Evolutionary conservation across 2,797 vertebrate species (phyloP), one percentile per base, ranked within the genome.

Genomic region (Ibycter americanus): DNA sequence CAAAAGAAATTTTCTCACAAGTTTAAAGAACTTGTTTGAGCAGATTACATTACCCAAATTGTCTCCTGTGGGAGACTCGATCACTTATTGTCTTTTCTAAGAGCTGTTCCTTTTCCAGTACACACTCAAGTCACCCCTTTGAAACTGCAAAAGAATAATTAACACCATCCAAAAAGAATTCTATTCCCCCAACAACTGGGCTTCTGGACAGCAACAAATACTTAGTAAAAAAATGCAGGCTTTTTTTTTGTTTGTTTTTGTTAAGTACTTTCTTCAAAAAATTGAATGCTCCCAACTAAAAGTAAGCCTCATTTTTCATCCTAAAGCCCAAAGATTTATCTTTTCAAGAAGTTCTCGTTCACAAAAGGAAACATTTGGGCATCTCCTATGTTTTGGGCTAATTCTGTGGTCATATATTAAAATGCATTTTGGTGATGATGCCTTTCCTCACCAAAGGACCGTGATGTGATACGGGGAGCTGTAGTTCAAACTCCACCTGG

Each of bases 21-120:
- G 90, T 81, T 90, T 76, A 83, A 93, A 90, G 78, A 65, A 84
- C 68, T 76, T 80, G 76, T 89, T 78, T 91, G 71, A 91, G 68
- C 22, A 77, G 86, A 89, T 93, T 87, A 12, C 67, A 77, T 93
- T 89, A 95, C 72, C 34, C 71, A 93, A 73, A 84, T 80, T 85
- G 34, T 66, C 73, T 96, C 88, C 89, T 80, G 32, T 47, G 86
- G 83, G 94, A 92, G 73, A 71, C 55, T 22, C 42, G 55, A 85
- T 96, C 72, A 23, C 49, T 82, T 51, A 29, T 8, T 89, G 84
- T 55, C 83, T 93, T 72, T 55, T 13, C 17, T 25, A 23, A 84
- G 73, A 94, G 77, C 73, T 87, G 25, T 2, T 91, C 44, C n/a
- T 96, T 65, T 70, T 72, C 51, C 73, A 87, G 25, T 20, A 8